Percentiles rank a stretch among this genome's conserved stretches.
These are phyloP conservation scores for Amphipyra berbera DNA, from an alignment of 2,888 invertebrate species.

Conservation along the genomic window DNA sequence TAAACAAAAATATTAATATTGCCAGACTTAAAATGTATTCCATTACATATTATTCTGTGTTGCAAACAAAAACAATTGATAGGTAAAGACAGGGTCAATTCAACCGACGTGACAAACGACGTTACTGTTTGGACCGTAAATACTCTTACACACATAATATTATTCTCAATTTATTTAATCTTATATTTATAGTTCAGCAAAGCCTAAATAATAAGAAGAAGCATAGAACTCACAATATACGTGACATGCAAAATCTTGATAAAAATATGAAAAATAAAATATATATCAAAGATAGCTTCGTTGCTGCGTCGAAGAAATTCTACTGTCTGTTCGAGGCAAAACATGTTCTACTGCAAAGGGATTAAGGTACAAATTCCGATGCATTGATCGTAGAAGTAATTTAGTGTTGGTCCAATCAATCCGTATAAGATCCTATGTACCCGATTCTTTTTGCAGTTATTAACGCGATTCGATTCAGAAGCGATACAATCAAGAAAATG, in stretches of 20 bases:
- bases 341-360: constrained; percentile 45
- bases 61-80: constrained; percentile 56
- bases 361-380: constrained; percentile 23
- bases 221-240: constrained; percentile 70
- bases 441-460: neutral
- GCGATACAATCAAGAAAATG: too few relatives aligned
- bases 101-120: constrained; percentile 80
- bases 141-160: constrained; percentile 48
- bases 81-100: constrained; percentile 76
- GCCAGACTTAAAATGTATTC: neutral
- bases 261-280: constrained; percentile 47
- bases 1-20: neutral
- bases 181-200: constrained; percentile 71
- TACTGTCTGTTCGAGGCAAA: constrained; percentile 65
- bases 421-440: neutral
- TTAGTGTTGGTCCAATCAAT: neutral
- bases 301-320: constrained; percentile 57
- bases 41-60: constrained; percentile 65
- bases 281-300: constrained; percentile 48
- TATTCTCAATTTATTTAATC: constrained; percentile 48
- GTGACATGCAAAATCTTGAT: constrained; percentile 67
- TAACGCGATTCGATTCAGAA: neutral
- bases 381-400: neutral
- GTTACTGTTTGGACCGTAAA: constrained; percentile 48
- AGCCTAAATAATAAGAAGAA: constrained; percentile 88